Conservation (phyloP, 2,113 vertebrate species). For the Ciconia maguari region DNA sequence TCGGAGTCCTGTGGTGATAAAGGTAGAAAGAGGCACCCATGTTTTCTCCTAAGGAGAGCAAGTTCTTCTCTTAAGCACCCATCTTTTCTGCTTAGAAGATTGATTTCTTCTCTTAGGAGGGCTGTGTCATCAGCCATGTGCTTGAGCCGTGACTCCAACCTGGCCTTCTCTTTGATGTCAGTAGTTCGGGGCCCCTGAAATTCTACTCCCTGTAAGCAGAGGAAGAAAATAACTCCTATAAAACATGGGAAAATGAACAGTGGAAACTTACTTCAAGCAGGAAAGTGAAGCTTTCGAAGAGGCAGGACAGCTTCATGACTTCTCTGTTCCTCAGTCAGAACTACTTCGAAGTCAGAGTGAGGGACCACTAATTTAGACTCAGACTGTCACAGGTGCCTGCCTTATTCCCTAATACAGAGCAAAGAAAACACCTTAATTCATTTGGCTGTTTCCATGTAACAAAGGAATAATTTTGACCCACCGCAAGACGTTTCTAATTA, state of each 20-base stretch:
- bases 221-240: neutral
- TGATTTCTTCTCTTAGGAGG: constrained; percentile 76
- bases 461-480: neutral
- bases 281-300: neutral
- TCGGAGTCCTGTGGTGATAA: neutral
- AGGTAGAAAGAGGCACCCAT: neutral
- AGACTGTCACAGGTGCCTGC: neutral
- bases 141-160: constrained; percentile 71
- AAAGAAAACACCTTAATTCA: neutral
- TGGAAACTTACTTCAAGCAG: neutral
- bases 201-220: constrained; percentile 72
- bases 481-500: neutral
- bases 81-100: constrained; percentile 71
- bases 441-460: neutral
- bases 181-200: constrained; percentile 65
- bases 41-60: constrained; percentile 31
- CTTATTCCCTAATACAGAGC: neutral
- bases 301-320: neutral
- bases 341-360: neutral
- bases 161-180: constrained; percentile 65
- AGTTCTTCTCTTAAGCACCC: constrained; percentile 74
- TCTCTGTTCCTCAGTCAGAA: neutral
- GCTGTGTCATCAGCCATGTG: constrained; percentile 47
- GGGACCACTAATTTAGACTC: neutral
- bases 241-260: neutral